Evolutionary conservation across 2,113 vertebrate species (phyloP).

Genomic region (Fulmarus glacialis): DNA sequence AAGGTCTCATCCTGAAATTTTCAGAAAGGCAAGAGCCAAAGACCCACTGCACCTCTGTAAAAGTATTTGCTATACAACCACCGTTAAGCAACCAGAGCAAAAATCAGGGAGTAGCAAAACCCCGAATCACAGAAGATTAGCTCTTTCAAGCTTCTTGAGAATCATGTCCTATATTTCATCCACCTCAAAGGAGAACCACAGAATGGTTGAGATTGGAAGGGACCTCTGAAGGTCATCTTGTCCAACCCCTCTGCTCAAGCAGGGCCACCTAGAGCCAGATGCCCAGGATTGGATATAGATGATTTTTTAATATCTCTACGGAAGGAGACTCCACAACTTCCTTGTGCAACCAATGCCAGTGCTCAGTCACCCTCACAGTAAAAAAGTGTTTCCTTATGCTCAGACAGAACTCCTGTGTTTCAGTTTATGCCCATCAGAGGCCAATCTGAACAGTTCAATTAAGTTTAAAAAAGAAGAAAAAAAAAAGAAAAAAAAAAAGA

Average conservation of each 20-base stretch:
- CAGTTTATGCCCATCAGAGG: neutral
- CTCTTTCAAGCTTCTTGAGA: neutral
- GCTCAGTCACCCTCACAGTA: neutral
- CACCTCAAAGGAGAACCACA: neutral
- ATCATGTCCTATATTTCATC: neutral
- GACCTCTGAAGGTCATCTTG: neutral
- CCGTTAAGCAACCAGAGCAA: neutral
- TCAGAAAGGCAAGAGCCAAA: neutral
- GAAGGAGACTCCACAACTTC: neutral
- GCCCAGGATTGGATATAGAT: fast-evolving
- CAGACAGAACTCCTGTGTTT: neutral
- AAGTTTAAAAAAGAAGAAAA: neutral
- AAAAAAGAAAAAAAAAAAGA: too few species aligned
- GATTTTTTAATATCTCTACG: fast-evolving
- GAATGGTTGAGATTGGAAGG: neutral
- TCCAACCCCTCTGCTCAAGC: neutral
- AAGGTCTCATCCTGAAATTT: neutral
- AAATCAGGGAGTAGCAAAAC: neutral
- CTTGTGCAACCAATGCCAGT: neutral
- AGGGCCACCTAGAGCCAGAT: neutral
- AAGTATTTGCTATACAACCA: neutral
- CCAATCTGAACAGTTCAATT: neutral
- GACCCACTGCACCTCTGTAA: neutral
- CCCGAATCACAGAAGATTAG: neutral
- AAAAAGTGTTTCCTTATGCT: neutral